phyloP scores from a whole-genome alignment of 1,140 invertebrate species.

The Heterodera carotae region DNA sequence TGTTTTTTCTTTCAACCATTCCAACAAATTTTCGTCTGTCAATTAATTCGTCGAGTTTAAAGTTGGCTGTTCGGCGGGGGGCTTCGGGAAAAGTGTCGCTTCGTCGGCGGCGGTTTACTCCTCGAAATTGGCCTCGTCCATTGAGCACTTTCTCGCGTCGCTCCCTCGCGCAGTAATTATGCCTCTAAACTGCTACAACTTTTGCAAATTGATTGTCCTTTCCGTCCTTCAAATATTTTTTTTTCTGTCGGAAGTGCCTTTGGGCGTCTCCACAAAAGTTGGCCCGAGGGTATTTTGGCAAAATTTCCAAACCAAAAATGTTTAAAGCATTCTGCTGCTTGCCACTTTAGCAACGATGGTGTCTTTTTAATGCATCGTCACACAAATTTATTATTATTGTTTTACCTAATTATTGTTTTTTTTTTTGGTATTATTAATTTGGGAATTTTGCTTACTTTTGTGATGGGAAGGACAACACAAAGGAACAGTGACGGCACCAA shows the following conservation, averaged over 20 bases:
- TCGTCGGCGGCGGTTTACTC: background rate
- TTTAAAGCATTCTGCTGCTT: background rate
- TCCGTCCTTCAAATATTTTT: background rate
- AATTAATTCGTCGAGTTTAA: background rate
- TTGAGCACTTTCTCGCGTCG: background rate
- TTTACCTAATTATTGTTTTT: background rate
- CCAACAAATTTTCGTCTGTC: background rate
- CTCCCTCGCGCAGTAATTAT: background rate
- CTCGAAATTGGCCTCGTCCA: no score
- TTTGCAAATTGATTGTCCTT: background rate
- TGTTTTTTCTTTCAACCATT: background rate
- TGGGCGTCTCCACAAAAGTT: background rate
- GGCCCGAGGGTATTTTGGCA: background rate
- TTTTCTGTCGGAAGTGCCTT: background rate
- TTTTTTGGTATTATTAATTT: background rate
- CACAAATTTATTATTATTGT: no score
- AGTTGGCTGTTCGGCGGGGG: background rate
- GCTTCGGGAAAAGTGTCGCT: background rate
- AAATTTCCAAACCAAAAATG: background rate
- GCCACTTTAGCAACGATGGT: no score
- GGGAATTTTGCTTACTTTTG: background rate
- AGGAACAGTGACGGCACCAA: background rate
- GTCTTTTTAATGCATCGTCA: no score
- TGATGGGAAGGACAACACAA: background rate
- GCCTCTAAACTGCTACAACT: background rate